Percentiles rank a stretch among this genome's conserved stretches.
Conservation (phyloP, 2,113 vertebrate species). For the Cnemophilus loriae region DNA sequence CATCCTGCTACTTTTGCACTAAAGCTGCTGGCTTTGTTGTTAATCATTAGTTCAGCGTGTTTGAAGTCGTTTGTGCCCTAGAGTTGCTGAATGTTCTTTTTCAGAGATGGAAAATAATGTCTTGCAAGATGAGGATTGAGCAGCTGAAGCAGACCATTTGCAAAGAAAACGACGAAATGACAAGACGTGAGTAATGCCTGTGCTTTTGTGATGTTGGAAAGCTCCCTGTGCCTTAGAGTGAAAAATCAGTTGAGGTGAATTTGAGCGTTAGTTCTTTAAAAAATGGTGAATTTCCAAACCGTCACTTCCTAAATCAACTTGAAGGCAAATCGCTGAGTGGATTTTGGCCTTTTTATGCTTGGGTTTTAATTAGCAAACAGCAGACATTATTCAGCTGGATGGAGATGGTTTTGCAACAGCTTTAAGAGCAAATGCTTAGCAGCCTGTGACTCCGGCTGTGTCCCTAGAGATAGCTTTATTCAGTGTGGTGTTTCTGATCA, state of each 20-base stretch:
- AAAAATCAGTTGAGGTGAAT: background rate
- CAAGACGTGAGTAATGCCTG: slow-evolving; percentile 78
- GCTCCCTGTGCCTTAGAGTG: background rate
- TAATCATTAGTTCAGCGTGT: background rate
- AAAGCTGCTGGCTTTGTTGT: slow-evolving; percentile 9
- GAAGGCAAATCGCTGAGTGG: background rate
- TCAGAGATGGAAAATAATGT: slow-evolving; percentile 99
- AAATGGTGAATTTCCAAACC: background rate
- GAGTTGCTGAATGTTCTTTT: slow-evolving; percentile 37
- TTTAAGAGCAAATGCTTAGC: background rate
- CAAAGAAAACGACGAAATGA: slow-evolving; percentile 86
- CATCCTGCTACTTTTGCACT: background rate
- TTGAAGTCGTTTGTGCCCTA: background rate
- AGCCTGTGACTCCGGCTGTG: background rate
- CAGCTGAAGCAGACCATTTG: slow-evolving; percentile 92
- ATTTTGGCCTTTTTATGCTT: background rate
- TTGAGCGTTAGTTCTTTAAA: background rate
- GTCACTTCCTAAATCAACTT: background rate
- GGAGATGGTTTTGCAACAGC: slow-evolving; percentile 18
- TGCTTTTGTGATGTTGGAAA: background rate
- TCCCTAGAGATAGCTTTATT: background rate
- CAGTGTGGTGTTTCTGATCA: background rate
- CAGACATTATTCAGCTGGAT: slow-evolving; percentile 15
- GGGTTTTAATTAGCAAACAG: slow-evolving; percentile 40
- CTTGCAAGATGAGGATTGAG: slow-evolving; percentile 92